These are phyloP conservation scores for Hoplodrina blanda DNA, from an alignment of 2,888 invertebrate genomes.

Conservation along the genomic window DNA sequence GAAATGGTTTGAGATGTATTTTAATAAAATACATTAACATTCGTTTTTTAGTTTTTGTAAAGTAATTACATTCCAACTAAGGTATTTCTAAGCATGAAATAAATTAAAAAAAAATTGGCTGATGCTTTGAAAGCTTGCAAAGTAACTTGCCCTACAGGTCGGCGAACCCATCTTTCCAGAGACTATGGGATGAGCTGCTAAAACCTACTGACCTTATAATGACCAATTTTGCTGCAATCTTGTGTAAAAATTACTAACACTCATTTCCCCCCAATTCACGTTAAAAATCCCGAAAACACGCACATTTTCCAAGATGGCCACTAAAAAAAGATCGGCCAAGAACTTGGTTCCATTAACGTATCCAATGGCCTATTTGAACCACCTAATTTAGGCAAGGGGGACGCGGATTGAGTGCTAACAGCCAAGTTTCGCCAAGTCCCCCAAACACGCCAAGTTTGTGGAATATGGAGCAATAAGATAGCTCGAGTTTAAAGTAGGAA, in stretches of 20 bases:
- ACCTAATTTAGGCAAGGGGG: slow-evolving; percentile 54
- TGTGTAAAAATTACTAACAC: background rate
- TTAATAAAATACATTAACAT: too few relatives aligned
- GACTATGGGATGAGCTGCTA: too few relatives aligned
- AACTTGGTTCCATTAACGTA: slow-evolving; percentile 63
- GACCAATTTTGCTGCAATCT: background rate
- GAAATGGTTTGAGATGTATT: too few relatives aligned
- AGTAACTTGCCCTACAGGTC: too few relatives aligned
- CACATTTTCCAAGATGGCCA: slow-evolving; percentile 23
- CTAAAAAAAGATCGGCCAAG: slow-evolving; percentile 57
- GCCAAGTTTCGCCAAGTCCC: slow-evolving; percentile 56
- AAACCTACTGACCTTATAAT: too few relatives aligned
- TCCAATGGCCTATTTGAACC: slow-evolving; percentile 65
- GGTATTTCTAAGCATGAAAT: too few relatives aligned
- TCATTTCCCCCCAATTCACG: background rate
- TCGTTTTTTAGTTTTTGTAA: too few relatives aligned
- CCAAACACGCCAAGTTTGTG: slow-evolving; percentile 28
- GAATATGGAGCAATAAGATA: slow-evolving; percentile 39
- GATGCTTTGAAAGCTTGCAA: too few relatives aligned
- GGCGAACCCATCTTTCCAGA: too few relatives aligned
- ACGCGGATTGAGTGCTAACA: slow-evolving; percentile 59
- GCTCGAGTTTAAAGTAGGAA: slow-evolving; percentile 46
- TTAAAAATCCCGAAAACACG: slow-evolving; percentile 19
- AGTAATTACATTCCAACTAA: too few relatives aligned
- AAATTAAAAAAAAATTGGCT: too few relatives aligned